These are phyloP conservation scores for Cabera pusaria DNA, from an alignment of 2,888 invertebrate species.

Conservation along the genomic window DNA sequence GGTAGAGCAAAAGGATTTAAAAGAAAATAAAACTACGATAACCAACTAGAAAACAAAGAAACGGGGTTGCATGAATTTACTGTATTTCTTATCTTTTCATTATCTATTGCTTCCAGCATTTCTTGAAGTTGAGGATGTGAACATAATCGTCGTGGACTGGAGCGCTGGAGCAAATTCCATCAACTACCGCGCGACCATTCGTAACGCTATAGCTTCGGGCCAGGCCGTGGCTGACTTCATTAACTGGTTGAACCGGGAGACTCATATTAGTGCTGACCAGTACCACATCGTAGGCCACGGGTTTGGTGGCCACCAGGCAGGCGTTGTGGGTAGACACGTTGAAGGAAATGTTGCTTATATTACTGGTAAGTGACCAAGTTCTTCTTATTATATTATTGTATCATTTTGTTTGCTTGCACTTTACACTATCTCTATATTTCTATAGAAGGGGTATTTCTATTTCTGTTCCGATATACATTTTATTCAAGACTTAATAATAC, in stretches of 20 bases:
- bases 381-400: too few species aligned
- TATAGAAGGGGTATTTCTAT: too few species aligned
- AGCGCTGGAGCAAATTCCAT: conserved; percentile 49
- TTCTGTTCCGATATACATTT: too few species aligned
- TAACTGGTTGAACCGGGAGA: conserved; percentile 51
- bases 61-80: too few species aligned
- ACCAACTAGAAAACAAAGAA: too few species aligned
- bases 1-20: too few species aligned
- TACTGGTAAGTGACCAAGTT: conserved; percentile 59
- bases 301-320: conserved; percentile 61
- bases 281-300: conserved; percentile 63
- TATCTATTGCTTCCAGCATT: conserved; percentile 50
- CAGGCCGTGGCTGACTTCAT: conserved; percentile 55
- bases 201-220: conserved; percentile 53
- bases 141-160: conserved; percentile 67
- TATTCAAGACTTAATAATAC: too few species aligned
- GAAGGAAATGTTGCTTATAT: conserved; percentile 53
- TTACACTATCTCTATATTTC: too few species aligned
- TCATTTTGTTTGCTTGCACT: too few species aligned
- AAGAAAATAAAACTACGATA: too few species aligned
- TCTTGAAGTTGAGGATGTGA: conserved; percentile 56
- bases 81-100: too few species aligned
- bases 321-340: conserved; percentile 55
- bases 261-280: conserved; percentile 41
- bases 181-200: conserved; percentile 45